Evolutionary conservation across 2,113 vertebrate species (phyloP).

Genomic region (Saiga tatarica): DNA sequence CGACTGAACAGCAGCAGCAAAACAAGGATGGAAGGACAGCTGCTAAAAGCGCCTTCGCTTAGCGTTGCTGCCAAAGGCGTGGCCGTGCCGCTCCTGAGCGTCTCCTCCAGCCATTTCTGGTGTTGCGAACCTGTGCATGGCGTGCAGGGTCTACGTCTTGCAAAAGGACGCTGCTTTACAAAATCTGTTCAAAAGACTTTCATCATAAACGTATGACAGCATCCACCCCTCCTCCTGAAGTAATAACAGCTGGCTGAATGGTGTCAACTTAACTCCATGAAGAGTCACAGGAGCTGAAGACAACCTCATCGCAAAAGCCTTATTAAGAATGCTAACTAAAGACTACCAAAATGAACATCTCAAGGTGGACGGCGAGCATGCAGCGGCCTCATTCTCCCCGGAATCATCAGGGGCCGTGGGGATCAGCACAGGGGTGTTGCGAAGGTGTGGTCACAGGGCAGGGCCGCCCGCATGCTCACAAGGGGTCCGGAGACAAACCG

Average conservation of each 20-base stretch:
- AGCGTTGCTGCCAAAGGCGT: accelerated
- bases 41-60: accelerated
- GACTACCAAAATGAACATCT: accelerated
- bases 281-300: not conserved
- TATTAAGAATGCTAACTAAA: not conserved
- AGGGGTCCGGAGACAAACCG: not conserved
- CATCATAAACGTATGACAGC: accelerated
- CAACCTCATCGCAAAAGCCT: not conserved
- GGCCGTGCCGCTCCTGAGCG: accelerated
- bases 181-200: too few species aligned
- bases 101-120: not conserved
- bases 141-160: accelerated
- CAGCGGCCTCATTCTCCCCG: accelerated
- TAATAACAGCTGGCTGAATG: accelerated
- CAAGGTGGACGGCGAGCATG: accelerated
- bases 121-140: accelerated
- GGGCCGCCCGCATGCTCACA: accelerated
- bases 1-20: not conserved
- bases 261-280: not conserved
- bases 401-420: accelerated
- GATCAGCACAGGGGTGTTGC: not conserved
- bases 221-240: accelerated
- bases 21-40: not conserved
- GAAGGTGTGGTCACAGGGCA: not conserved
- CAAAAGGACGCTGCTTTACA: accelerated